Base-by-base conservation (phyloP, 2,797 vertebrate genomes). In the Oreochromis mossambicus region DNA sequence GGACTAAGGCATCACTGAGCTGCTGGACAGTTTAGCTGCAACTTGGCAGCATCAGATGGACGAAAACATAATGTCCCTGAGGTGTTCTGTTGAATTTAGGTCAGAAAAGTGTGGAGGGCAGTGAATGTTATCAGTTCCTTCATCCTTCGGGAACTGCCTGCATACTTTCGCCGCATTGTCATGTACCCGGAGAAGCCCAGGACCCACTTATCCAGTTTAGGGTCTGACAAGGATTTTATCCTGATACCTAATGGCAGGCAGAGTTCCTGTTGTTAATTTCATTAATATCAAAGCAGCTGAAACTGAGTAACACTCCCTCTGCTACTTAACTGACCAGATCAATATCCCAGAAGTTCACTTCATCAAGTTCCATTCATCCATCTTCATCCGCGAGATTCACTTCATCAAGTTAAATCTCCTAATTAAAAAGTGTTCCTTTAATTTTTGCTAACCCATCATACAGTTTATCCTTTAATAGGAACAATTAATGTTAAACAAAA, bases 181-280 rank as follows among this genome's bases (percentile, higher is more conserved):
- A 24, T 24, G 19, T 21, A 51, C 19, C 50, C 1, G 1, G 50
- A n/a, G 9, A 11, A n/a, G 1, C 9, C 19, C 3, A 21, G 50
- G 19, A 21, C 50, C 50, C 50, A 21, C 50, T 51, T n/a, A 1
- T 6, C 51, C 51, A 21, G n/a, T 52, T 21, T 21, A 6, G n/a
- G n/a, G 3, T 0, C n/a, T 52, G n/a, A 52, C n/a, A 52, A 52
- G 2, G 51, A 21, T 52, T 52, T 21, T 21, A 52, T 52, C 50
- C 50, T 51, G n/a, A 51, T 11, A 52, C 51, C 51, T 52, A 52
- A 52, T 52, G 51, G 51, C n/a, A 21, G 51, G 11, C 51, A 52
- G n/a, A n/a, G 51, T 1, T 52, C n/a, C 51, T 0, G n/a, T 52
- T 0, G n/a, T 52, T 12, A 52, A 52, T 52, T 52, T 52, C 51